These are phyloP conservation scores for Mus pahari DNA, from an alignment of 2,113 vertebrate species.

Conservation along the genomic window DNA sequence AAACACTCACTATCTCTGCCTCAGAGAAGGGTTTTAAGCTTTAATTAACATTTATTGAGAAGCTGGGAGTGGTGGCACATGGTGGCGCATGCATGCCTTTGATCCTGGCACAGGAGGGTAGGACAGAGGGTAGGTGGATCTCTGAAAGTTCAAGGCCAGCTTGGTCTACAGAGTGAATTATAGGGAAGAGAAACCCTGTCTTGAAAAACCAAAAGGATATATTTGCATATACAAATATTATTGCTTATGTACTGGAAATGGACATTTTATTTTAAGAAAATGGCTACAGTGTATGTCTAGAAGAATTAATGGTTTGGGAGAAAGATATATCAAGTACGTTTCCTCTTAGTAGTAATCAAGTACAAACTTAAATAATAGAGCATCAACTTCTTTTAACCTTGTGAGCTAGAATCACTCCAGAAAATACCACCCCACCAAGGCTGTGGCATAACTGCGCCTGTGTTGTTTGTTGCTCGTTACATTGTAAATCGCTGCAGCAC, in stretches of 20 bases:
- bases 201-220: not conserved
- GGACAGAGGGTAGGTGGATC: not conserved
- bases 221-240: not conserved
- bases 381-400: not conserved
- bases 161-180: not conserved
- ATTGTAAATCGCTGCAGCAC: constrained; percentile 1
- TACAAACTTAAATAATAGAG: constrained; percentile 32
- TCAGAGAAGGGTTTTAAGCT: constrained; percentile 28
- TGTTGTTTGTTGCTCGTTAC: not conserved
- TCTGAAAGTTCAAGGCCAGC: not conserved
- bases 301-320: not conserved
- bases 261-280: not conserved
- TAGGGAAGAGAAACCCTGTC: not conserved
- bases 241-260: not conserved
- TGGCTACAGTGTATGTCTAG: not conserved
- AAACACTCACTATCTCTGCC: constrained; percentile 3
- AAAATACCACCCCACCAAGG: not conserved
- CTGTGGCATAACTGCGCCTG: not conserved
- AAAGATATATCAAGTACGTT: constrained; percentile 27
- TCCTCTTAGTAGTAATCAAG: constrained; percentile 23
- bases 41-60: constrained; percentile 48
- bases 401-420: not conserved
- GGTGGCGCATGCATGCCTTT: not conserved
- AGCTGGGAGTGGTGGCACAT: not conserved
- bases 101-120: not conserved